Conservation (phyloP, 2,113 vertebrate genomes). For the Prolemur simus region DNA sequence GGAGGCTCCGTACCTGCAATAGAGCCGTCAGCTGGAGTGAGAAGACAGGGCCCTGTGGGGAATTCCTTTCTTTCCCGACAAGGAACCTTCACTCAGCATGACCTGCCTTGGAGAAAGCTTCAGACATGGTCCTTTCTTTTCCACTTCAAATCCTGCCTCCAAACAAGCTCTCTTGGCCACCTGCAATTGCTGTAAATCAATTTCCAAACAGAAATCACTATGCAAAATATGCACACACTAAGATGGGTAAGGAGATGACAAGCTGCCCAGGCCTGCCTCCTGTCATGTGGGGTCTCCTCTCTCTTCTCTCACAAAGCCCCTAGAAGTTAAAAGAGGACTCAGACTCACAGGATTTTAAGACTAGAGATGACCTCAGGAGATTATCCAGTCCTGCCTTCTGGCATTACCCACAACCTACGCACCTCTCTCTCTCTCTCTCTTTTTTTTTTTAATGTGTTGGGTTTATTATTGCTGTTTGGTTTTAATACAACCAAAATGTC, state of each 20-base stretch:
- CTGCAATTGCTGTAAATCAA: conserved; percentile 53
- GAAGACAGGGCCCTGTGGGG: conserved; percentile 33
- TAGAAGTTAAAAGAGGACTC: conserved; percentile 20
- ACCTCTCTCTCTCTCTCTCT: not conserved
- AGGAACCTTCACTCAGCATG: conserved; percentile 50
- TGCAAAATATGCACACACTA: conserved; percentile 58
- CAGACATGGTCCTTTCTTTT: conserved; percentile 55
- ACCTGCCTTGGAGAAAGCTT: conserved; percentile 55
- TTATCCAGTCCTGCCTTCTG: not conserved
- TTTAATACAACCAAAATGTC: conserved; percentile 40
- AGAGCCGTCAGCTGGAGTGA: conserved; percentile 51
- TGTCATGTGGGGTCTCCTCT: not conserved
- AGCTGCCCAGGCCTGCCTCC: conserved; percentile 14
- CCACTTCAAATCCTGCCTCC: conserved; percentile 45
- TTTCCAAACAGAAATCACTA: conserved; percentile 54
- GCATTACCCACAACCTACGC: not conserved
- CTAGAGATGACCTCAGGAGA: not conserved
- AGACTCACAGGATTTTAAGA: not conserved
- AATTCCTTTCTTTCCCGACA: conserved; percentile 59
- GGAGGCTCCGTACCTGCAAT: conserved; percentile 27
- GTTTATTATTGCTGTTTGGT: not conserved
- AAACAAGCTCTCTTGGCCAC: conserved; percentile 37
- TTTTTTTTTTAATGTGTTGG: not conserved
- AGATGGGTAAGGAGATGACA: conserved; percentile 46
- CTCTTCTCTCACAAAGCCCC: conserved; percentile 35